Percentiles rank a stretch among this genome's conserved stretches.
phyloP scores from a whole-genome alignment of 2,888 invertebrate species.

The Cotesia congregata region DNA sequence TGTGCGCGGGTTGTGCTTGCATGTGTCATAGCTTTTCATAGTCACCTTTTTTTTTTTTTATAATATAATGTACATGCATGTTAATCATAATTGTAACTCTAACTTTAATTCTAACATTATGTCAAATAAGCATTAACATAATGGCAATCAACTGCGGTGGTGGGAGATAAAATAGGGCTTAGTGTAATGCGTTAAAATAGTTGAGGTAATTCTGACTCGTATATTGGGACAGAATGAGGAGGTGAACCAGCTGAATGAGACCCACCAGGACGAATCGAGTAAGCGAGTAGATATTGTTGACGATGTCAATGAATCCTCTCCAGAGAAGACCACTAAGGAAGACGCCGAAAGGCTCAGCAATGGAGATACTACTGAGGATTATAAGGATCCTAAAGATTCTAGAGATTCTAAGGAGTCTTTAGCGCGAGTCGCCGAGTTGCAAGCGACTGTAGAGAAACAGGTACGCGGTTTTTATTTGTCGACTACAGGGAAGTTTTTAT shows the following conservation, averaged over 20 bases:
- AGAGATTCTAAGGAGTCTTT: no score
- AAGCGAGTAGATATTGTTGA: slow-evolving; percentile 50
- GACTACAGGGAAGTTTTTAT: background rate
- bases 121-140: no score
- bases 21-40: slow-evolving; percentile 11
- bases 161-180: slow-evolving; percentile 1
- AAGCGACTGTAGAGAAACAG: slow-evolving; percentile 90
- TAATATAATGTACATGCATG: background rate
- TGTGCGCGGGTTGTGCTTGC: background rate
- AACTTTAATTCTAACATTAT: no score
- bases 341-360: slow-evolving; percentile 64
- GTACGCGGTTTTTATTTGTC: slow-evolving; percentile 69
- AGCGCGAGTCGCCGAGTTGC: slow-evolving; percentile 82
- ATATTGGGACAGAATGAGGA: slow-evolving; percentile 66
- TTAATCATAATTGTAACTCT: background rate
- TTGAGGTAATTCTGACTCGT: slow-evolving; percentile 67
- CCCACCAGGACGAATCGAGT: slow-evolving; percentile 53
- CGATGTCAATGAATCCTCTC: background rate
- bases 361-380: slow-evolving; percentile 69
- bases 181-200: slow-evolving; percentile 18
- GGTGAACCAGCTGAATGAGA: slow-evolving; percentile 44
- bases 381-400: slow-evolving; percentile 69
- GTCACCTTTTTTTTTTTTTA: slow-evolving; percentile 8
- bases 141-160: background rate
- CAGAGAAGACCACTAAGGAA: slow-evolving; percentile 50